phyloP scores from a whole-genome alignment of 1,140 invertebrate species.

The Lethrus apterus region DNA sequence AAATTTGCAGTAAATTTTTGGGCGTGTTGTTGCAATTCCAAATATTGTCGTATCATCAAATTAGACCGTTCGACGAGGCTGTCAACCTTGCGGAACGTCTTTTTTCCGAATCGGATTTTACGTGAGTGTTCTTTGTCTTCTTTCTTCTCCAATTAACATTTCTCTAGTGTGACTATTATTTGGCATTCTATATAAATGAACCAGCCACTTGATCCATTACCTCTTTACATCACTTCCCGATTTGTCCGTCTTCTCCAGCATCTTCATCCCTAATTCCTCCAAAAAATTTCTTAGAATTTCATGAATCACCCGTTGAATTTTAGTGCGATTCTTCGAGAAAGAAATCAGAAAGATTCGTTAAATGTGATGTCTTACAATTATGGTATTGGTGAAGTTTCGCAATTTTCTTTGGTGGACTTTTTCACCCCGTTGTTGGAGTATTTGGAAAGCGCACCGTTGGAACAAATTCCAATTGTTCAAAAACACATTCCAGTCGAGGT shows the following conservation, averaged over 20 bases:
- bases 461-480: constrained; percentile 17
- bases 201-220: too few relatives aligned
- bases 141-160: too few relatives aligned
- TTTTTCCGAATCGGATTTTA: neutral
- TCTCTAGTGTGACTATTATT: too few relatives aligned
- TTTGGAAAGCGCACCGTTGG: constrained; percentile 31
- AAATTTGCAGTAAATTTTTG: constrained; percentile 41
- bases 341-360: constrained; percentile 28
- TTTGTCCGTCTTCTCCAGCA: too few relatives aligned
- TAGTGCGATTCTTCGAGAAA: constrained; percentile 28
- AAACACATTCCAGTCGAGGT: too few relatives aligned
- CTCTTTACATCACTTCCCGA: too few relatives aligned
- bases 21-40: constrained; percentile 44
- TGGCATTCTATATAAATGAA: too few relatives aligned
- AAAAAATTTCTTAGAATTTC: too few relatives aligned
- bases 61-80: constrained; percentile 31
- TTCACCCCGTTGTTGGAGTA: constrained; percentile 38
- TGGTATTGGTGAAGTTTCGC: constrained; percentile 29
- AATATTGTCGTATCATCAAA: constrained; percentile 38
- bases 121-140: too few relatives aligned
- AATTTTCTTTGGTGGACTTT: constrained; percentile 34
- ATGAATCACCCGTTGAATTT: too few relatives aligned
- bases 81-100: constrained; percentile 29
- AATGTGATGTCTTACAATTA: constrained; percentile 28
- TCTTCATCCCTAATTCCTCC: too few relatives aligned